Conservation (phyloP, 2,888 invertebrate genomes). For the Ophion obscuratus region DNA sequence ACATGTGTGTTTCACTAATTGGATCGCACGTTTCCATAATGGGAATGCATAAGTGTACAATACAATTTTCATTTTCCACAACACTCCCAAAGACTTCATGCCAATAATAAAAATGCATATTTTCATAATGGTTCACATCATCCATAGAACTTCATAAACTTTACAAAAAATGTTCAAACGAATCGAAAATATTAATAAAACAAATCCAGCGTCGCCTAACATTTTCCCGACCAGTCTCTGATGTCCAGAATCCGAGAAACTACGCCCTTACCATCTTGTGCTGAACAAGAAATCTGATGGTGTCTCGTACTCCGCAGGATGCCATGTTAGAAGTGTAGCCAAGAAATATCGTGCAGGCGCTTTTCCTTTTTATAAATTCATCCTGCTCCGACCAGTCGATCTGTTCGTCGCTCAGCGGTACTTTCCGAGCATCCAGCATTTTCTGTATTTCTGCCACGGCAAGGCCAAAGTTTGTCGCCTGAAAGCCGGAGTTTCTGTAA, state of each 20-base stretch:
- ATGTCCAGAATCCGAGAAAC: background rate
- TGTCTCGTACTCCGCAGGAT: constrained; percentile 97
- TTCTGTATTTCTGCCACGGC: constrained; percentile 96
- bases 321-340: constrained; percentile 99
- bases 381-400: constrained; percentile 90
- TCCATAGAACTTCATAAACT: too few species aligned
- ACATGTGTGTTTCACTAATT: too few species aligned
- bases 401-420: constrained; percentile 89
- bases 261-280: constrained; percentile 88
- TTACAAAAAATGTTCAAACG: too few species aligned
- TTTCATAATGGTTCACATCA: too few species aligned
- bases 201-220: too few species aligned
- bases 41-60: too few species aligned
- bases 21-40: too few species aligned
- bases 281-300: constrained; percentile 93
- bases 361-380: constrained; percentile 90
- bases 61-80: too few species aligned
- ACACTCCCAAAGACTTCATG: too few species aligned
- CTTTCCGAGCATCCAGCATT: constrained; percentile 89
- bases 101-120: too few species aligned
- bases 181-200: too few species aligned
- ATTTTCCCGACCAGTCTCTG: too few species aligned
- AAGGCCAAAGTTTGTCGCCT: constrained; percentile 97
- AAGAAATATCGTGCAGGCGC: constrained; percentile 97
- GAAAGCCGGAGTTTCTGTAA: constrained; percentile 95